Conservation (phyloP, 37 sponge, comb jelly and placozoan genomes). For the Tethya wilhelma region DNA sequence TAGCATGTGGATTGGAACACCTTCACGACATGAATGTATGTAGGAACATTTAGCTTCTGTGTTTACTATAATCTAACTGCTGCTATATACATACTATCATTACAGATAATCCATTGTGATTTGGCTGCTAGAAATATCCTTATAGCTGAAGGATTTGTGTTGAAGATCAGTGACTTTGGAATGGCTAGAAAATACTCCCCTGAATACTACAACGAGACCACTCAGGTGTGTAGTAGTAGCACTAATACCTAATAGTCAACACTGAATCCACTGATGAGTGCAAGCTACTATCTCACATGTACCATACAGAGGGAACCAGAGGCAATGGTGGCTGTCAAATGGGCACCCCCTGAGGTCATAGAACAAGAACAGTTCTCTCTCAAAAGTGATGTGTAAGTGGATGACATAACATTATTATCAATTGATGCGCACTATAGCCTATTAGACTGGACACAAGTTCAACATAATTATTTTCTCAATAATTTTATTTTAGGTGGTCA, state of each 20-base stretch:
- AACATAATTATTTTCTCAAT: not conserved
- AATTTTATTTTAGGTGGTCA: conserved; percentile 59
- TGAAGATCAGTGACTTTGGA: conserved; percentile 86
- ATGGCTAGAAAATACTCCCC: conserved; percentile 53
- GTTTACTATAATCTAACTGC: too few relatives aligned
- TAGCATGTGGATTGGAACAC: conserved; percentile 67
- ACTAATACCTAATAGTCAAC: too few relatives aligned
- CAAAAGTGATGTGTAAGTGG: conserved; percentile 84
- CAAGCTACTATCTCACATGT: too few relatives aligned
- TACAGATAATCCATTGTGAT: conserved; percentile 75
- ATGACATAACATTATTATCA: too few relatives aligned
- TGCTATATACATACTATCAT: too few relatives aligned
- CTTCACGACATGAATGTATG: conserved; percentile 52
- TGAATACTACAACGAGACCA: conserved; percentile 23
- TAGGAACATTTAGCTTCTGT: too few relatives aligned
- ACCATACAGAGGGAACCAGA: too few relatives aligned
- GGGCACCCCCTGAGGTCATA: conserved; percentile 78
- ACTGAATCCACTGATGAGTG: too few relatives aligned
- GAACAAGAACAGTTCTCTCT: conserved; percentile 34
- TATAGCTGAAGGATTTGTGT: conserved; percentile 64
- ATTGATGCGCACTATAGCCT: too few relatives aligned
- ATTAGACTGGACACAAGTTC: too few relatives aligned
- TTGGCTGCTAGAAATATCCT: conserved; percentile 81
- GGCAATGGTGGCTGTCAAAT: conserved; percentile 70
- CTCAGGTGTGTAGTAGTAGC: too few relatives aligned